Evolutionary conservation across 2,797 vertebrate species (phyloP), one percentile per base, ranked within the genome.

Genomic region (Xyrichtys novacula): DNA sequence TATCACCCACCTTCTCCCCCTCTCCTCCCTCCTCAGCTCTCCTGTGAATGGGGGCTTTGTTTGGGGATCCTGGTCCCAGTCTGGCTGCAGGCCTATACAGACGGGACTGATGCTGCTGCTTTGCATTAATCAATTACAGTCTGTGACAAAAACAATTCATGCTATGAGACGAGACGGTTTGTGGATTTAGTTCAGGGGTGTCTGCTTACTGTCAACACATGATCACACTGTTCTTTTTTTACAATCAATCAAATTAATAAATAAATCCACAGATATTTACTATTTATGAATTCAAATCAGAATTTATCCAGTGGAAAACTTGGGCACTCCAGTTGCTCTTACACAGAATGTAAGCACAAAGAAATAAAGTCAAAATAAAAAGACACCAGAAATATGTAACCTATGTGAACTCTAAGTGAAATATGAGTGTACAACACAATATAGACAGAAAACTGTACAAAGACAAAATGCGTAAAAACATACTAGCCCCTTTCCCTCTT

Each of bases 11-110:
- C 19, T 1, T 2, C 7, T 10, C n/a, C 2, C 48, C 22, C 31
- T 6, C 5, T 53, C 40, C 22, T 12, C 53, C 46, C 70, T 40
- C 59, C 75, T 46, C 53, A 26, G 54, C 29, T 49, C 50, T 40
- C 53, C 55, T 58, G 70, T 84, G 71, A 89, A 80, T 88, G 56
- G 72, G 36, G 72, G 87, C 88, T 90, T 90, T 88, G 85, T 91
- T 82, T 81, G 78, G 70, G 79, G 74, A 76, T 78, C 80, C 75
- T 77, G 77, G 74, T 82, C 65, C 72, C 65, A 70, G 79, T 77
- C 81, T 81, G 82, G 78, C 70, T 86, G 74, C 63, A 61, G 71
- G 73, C 69, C 65, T 20, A 5, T 53, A 29, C 7, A 49, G 32
- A 76, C 52, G 1, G 56, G 52, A 40, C 67, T 40, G 74, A 52